Evolutionary conservation across 2,888 invertebrate species (phyloP), one percentile per base, ranked within the genome.

Genomic region (Drosophila mercatorum): DNA sequence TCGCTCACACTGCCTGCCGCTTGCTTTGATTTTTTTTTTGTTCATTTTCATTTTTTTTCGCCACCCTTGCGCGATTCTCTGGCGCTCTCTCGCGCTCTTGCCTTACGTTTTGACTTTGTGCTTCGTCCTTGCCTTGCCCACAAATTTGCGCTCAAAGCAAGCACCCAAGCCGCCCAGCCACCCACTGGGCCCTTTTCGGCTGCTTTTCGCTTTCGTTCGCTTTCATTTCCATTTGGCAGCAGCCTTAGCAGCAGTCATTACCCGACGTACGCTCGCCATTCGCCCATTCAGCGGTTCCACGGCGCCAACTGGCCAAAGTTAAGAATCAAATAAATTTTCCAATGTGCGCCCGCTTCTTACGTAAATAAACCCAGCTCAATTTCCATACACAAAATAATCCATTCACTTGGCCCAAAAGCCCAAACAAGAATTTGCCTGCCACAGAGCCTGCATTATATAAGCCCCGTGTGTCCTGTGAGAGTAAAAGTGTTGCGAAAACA

Each of bases 131-230:
- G 84, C 71, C 61, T 76, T 62, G 61, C 64, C 68, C 72, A 86
- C 68, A 72, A 81, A 78, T 78, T 80, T 83, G 76, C 72, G 75
- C 84, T 78, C 76, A 76, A 78, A 78, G 47, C 28, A 51, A 63
- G 67, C 44, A 26, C 12, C 34, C 63, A 26, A 26, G 4, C 28
- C 28, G 28, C 28, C 28, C 28, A 28, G 5, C 28, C 72, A 49
- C 65, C 65, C 63, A 63, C 51, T 52, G 62, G 76, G 76, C 88
- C 83, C 81, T 83, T 71, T 62, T 76, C 56, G 69, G 55, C 74
- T 64, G 68, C 80, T 85, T 83, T 88, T 83, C 83, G 78, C 88
- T 83, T 81, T 81, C 86, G 83, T 81, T 76, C 77, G 63, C 68
- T 77, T 76, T 67, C 83, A 86, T 73, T 84, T 72, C 65, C 67